These are phyloP conservation scores for Poeciliopsis turneri DNA, from an alignment of 2,797 vertebrate genomes.

Conservation along the genomic window DNA sequence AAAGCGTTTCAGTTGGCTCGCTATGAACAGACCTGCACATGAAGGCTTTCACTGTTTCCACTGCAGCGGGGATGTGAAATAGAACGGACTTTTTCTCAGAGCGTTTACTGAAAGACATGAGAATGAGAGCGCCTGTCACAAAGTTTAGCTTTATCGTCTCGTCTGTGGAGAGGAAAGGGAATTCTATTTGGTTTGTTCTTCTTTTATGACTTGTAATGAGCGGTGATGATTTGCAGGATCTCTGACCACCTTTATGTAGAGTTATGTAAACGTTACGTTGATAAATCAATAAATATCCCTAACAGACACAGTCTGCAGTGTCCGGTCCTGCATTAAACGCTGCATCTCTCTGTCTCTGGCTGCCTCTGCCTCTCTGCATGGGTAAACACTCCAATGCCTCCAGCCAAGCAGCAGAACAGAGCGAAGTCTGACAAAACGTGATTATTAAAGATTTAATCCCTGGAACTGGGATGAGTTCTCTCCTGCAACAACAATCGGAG, in stretches of 20 bases:
- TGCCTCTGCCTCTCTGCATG: constrained; percentile 10
- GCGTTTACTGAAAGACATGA: neutral
- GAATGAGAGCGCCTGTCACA: neutral
- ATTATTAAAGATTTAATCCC: constrained; percentile 4
- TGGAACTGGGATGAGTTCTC: constrained; percentile 23
- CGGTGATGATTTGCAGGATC: neutral
- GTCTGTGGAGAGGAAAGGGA: neutral
- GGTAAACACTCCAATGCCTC: constrained; percentile 12
- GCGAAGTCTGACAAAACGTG: neutral
- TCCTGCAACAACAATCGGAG: neutral
- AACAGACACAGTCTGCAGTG: neutral
- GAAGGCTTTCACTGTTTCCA: neutral
- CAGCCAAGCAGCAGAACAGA: constrained; percentile 18
- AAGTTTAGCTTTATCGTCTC: neutral
- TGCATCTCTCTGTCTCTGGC: neutral
- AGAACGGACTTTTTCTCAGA: neutral
- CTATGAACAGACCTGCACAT: neutral
- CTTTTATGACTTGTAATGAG: neutral
- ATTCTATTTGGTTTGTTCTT: neutral
- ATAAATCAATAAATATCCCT: neutral
- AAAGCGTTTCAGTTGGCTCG: neutral
- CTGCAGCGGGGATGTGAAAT: neutral
- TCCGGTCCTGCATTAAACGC: neutral
- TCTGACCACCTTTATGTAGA: neutral
- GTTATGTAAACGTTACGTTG: neutral